A percentile compares a stretch with the other conserved stretches of the same genome.
phyloP scores from a whole-genome alignment of 2,113 vertebrate species.

The Pterocles orientalis region DNA sequence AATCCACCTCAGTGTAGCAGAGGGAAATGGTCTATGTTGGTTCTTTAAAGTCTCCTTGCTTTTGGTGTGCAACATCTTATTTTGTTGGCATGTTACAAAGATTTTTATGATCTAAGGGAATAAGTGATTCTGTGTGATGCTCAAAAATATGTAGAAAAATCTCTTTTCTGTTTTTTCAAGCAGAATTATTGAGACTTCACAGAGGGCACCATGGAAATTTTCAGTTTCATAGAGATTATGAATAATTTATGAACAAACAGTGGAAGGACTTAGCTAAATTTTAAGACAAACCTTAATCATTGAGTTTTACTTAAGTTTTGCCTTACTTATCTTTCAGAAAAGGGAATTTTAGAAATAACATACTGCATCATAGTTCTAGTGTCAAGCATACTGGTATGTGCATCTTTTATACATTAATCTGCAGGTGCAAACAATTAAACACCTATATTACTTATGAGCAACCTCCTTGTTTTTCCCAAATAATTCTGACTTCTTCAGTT shows the following conservation, averaged over 20 bases:
- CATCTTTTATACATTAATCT: not conserved
- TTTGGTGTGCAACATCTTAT: not conserved
- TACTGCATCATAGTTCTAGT: not conserved
- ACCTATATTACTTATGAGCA: not conserved
- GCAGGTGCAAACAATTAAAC: not conserved
- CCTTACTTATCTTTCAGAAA: not conserved
- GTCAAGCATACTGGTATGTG: not conserved
- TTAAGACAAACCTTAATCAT: not conserved
- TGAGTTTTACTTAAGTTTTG: not conserved
- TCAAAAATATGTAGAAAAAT: not conserved
- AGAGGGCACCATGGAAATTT: not conserved
- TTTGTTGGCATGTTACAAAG: not conserved
- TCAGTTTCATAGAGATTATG: not conserved
- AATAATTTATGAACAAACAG: conserved; percentile 19
- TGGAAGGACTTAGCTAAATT: not conserved
- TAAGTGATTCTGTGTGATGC: not conserved
- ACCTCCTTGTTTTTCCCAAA: not conserved
- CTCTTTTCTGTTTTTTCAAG: not conserved
- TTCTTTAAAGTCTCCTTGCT: not conserved
- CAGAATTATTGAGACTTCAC: not conserved
- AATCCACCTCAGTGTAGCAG: not conserved
- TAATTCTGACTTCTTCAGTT: not conserved
- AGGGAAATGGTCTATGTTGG: not conserved
- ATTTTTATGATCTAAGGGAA: not conserved
- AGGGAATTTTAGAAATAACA: not conserved